phyloP scores from a whole-genome alignment of 2,888 invertebrate species.

The Hyposoter dolosus region DNA sequence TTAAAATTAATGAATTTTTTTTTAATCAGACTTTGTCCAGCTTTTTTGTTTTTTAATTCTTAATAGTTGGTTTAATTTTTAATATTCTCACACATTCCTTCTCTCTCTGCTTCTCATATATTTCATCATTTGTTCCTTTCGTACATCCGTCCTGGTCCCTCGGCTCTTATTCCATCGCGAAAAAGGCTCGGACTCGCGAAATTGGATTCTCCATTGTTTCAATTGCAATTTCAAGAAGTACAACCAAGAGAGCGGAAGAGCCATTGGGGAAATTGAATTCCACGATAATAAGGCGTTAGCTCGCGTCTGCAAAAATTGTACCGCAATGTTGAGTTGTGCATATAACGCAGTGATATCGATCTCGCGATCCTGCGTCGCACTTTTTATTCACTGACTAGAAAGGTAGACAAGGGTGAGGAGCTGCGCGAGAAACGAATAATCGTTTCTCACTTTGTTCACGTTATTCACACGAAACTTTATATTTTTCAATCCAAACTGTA shows the following conservation, averaged over 20 bases:
- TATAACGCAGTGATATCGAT: constrained; percentile 47
- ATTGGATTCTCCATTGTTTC: constrained; percentile 59
- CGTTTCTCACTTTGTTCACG: neutral
- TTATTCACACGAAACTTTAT: neutral
- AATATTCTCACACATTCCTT: neutral
- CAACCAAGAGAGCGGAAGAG: constrained; percentile 12
- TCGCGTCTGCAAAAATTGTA: constrained; percentile 17
- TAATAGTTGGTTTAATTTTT: neutral
- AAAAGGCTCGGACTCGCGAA: constrained; percentile 25
- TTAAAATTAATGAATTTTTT: constrained; percentile 30
- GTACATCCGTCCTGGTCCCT: neutral
- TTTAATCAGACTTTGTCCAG: neutral
- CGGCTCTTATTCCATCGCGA: neutral
- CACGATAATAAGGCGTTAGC: constrained; percentile 54
- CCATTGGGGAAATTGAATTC: constrained; percentile 64
- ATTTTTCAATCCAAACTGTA: neutral
- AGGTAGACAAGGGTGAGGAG: neutral
- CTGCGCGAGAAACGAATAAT: neutral
- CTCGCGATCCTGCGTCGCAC: neutral
- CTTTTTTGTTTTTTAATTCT: constrained; percentile 1
- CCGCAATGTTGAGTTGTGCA: constrained; percentile 6
- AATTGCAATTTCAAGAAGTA: constrained; percentile 51
- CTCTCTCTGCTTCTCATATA: neutral
- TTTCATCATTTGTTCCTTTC: constrained; percentile 6
- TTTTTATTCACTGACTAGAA: neutral